phyloP scores from a whole-genome alignment of 2,888 invertebrate genomes.

The Ophion obscuratus region DNA sequence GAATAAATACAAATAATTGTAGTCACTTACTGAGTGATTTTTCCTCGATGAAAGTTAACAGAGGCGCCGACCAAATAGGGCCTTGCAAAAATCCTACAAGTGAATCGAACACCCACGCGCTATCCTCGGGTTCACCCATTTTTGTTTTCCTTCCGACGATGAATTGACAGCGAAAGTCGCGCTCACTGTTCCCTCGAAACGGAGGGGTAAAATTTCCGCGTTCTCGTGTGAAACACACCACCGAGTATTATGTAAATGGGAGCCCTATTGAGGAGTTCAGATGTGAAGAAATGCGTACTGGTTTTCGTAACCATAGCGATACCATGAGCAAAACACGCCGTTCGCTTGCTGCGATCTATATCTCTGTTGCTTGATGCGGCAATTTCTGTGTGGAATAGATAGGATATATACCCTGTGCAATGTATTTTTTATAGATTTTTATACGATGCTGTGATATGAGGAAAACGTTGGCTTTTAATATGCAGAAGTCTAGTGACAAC shows the following conservation, averaged over 20 bases:
- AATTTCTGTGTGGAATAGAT: conserved; percentile 16
- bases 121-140: conserved; percentile 85
- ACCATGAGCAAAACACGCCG: conserved; percentile 67
- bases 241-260: neutral
- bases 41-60: conserved; percentile 96
- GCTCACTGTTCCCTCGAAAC: neutral
- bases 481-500: too few species aligned
- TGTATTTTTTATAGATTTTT: conserved; percentile 8
- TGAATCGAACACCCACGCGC: conserved; percentile 96
- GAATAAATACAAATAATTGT: neutral
- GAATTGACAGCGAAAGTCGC: neutral
- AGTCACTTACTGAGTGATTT: conserved; percentile 92
- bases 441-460: neutral
- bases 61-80: conserved; percentile 96
- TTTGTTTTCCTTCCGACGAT: conserved; percentile 4
- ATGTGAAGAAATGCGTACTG: conserved; percentile 49
- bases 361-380: neutral
- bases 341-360: conserved; percentile 17
- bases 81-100: conserved; percentile 95
- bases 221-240: neutral
- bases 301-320: conserved; percentile 71
- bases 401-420: neutral
- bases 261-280: conserved; percentile 2
- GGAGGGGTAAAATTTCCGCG: neutral
- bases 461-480: neutral